phyloP scores from a whole-genome alignment of 92 coral and sea anemone species.

The Epizoanthus illoricatus region DNA sequence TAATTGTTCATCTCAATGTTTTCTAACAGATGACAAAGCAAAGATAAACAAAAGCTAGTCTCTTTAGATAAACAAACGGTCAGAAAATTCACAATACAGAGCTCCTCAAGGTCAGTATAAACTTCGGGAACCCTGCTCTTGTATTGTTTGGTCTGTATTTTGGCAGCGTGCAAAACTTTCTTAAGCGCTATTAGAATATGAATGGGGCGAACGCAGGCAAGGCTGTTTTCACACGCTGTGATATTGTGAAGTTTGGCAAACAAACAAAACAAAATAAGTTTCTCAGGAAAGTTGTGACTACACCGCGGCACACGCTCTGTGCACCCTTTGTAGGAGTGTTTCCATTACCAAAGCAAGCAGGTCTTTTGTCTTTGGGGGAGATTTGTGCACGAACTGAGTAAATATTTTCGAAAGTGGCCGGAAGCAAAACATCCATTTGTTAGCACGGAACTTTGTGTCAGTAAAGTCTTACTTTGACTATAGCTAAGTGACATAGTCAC shows the following conservation, averaged over 20 bases:
- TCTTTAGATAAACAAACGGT: constrained; percentile 40
- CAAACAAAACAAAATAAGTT: neutral
- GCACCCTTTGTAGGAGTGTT: neutral
- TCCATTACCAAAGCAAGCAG: neutral
- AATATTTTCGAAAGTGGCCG: neutral
- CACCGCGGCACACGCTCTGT: neutral
- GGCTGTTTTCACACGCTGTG: constrained; percentile 30
- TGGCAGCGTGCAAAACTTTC: neutral
- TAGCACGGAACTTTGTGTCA: no score
- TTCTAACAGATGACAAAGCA: constrained; percentile 54
- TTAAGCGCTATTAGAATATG: constrained; percentile 24
- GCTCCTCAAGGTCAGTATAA: constrained; percentile 39
- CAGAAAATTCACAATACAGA: constrained; percentile 32
- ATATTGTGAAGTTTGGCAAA: neutral
- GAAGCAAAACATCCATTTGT: neutral
- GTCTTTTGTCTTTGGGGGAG: neutral
- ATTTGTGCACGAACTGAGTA: neutral
- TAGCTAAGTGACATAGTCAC: no score
- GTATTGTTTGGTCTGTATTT: constrained; percentile 53
- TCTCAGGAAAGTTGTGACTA: neutral
- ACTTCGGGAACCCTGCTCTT: constrained; percentile 56
- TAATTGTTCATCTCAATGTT: constrained; percentile 67
- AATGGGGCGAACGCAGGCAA: constrained; percentile 1
- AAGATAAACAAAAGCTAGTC: constrained; percentile 45
- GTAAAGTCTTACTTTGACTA: no score